Evolutionary conservation across 2,888 invertebrate species (phyloP).

Genomic region (Drosophila quasianomalipes): DNA sequence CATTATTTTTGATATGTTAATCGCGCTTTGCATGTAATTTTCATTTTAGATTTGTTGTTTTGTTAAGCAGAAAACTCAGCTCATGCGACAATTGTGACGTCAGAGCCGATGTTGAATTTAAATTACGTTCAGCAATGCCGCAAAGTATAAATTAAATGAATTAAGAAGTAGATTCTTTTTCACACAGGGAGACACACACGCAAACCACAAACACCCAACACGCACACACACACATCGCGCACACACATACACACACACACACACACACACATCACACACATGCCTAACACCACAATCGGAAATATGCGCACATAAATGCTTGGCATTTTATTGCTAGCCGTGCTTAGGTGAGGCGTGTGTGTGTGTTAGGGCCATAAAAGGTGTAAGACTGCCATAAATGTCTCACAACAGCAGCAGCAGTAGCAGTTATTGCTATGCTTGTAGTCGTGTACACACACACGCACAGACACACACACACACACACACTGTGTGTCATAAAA

Average conservation of each 20-base stretch:
- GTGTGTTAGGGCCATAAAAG: conserved; percentile 63
- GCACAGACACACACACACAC: no score
- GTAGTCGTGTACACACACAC: not conserved
- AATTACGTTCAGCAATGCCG: conserved; percentile 55
- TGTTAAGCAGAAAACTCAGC: conserved; percentile 46
- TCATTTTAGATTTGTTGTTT: conserved; percentile 77
- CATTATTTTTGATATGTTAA: conserved; percentile 78
- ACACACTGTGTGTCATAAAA: conserved; percentile 60
- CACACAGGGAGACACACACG: conserved; percentile 2
- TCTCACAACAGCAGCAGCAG: conserved; percentile 44
- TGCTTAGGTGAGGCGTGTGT: conserved; percentile 32
- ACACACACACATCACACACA: not conserved
- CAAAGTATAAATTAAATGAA: conserved; percentile 47
- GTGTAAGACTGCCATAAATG: conserved; percentile 73
- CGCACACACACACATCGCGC: not conserved
- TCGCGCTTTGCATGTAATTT: conserved; percentile 77
- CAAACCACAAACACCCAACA: not conserved
- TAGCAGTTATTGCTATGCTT: conserved; percentile 31
- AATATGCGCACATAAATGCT: conserved; percentile 77
- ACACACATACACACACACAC: conserved; percentile 4
- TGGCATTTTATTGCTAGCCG: conserved; percentile 72
- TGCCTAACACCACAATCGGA: conserved; percentile 62
- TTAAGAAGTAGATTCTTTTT: conserved; percentile 27
- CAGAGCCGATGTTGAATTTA: conserved; percentile 50
- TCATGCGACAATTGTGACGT: conserved; percentile 18